Evolutionary conservation across 2,888 invertebrate species (phyloP).

Genomic region (Ectobius pallidus): DNA sequence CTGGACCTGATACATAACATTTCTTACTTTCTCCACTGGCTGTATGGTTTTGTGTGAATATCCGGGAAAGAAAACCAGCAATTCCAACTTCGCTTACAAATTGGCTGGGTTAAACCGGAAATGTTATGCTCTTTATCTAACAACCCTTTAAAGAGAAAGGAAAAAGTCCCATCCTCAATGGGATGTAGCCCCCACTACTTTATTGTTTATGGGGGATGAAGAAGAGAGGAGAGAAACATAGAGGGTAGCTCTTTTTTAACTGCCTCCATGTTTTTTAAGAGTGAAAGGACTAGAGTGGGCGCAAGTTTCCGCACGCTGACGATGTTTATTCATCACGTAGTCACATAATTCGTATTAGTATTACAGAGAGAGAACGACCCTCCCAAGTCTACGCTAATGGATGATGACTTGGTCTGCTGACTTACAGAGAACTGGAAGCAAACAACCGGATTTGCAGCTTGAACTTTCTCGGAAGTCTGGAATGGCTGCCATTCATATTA

Average conservation of each 20-base stretch:
- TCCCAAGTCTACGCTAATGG: constrained; percentile 1
- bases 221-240: not conserved
- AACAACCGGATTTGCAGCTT: too few species aligned
- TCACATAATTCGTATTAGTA: not conserved
- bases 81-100: not conserved
- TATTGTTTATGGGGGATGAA: not conserved
- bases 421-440: too few species aligned
- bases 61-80: not conserved
- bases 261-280: not conserved
- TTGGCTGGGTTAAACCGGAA: constrained; percentile 12
- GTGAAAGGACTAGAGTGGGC: too few species aligned
- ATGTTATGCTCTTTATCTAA: constrained; percentile 1
- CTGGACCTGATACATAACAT: too few species aligned
- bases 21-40: too few species aligned
- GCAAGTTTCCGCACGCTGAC: not conserved
- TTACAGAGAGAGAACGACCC: not conserved
- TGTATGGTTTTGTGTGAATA: too few species aligned
- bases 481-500: too few species aligned
- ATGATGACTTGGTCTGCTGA: too few species aligned
- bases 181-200: not conserved
- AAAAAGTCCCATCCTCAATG: not conserved
- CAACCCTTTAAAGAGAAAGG: not conserved
- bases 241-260: not conserved
- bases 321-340: not conserved
- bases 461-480: too few species aligned